A percentile compares a stretch with the other conserved stretches of the same genome.
phyloP scores from a whole-genome alignment of 2,888 invertebrate species.

The Andrena camellia region DNA sequence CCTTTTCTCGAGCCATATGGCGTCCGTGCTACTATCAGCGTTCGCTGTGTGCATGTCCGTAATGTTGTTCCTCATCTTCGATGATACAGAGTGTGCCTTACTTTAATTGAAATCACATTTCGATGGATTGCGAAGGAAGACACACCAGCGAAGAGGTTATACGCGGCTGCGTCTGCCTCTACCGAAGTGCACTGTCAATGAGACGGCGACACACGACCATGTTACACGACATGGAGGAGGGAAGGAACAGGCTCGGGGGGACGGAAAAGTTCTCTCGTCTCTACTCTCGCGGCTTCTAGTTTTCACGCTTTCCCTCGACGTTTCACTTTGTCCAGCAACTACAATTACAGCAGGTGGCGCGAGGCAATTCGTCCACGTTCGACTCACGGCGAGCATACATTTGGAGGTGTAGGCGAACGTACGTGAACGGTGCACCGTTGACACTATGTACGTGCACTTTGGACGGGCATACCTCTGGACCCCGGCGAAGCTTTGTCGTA shows the following conservation, averaged over 20 bases:
- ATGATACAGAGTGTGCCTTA: conserved; percentile 29
- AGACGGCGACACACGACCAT: conserved; percentile 64
- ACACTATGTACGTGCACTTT: conserved; percentile 70
- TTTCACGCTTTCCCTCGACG: conserved; percentile 74
- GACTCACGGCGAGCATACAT: conserved; percentile 50
- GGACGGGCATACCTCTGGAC: conserved; percentile 72
- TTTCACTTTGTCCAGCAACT: conserved; percentile 66
- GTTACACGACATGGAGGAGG: conserved; percentile 61
- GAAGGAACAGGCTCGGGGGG: conserved; percentile 25
- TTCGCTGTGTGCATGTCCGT: conserved; percentile 69
- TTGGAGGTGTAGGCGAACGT: conserved; percentile 46
- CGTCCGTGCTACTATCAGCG: conserved; percentile 72
- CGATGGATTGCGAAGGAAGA: conserved; percentile 35
- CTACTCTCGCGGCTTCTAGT: conserved; percentile 60
- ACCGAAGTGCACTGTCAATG: conserved; percentile 67
- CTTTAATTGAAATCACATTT: conserved; percentile 63
- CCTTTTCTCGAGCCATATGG: conserved; percentile 74
- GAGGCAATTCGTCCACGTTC: conserved; percentile 63
- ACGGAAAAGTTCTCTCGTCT: conserved; percentile 60
- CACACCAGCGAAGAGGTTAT: conserved; percentile 63
- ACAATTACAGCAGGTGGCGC: conserved; percentile 69
- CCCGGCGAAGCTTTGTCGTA: conserved; percentile 66
- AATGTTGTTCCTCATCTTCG: conserved; percentile 72
- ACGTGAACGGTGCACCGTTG: conserved; percentile 60
- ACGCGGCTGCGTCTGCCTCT: conserved; percentile 48